Evolutionary conservation across 2,113 vertebrate species (phyloP), one percentile per base, ranked within the genome.

Genomic region (Vidua chalybeata): DNA sequence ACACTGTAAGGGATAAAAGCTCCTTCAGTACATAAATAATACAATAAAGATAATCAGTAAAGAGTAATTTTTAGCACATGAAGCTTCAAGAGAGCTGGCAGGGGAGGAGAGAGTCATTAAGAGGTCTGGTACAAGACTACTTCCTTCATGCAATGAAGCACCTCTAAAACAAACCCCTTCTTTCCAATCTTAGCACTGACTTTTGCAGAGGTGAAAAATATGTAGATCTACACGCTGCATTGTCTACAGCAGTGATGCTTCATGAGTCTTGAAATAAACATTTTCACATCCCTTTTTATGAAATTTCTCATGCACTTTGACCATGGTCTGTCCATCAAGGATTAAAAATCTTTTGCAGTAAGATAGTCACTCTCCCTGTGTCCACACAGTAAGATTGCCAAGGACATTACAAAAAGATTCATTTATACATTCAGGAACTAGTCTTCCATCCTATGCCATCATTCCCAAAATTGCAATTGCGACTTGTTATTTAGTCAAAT

Each of bases 1-100:
- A 96, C 99, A 99, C 99, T 99, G 98, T 43, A 98, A 97, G 64
- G 68, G 22, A 97, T 69, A 97, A 93, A 95, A 88, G 49, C 23
- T 71, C 48, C 27, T 66, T 96, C 61, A 95, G 81, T 92, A 81
- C 39, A 87, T 23, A 95, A 86, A 88, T 64, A 78, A 84, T 30
- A 28, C 14, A 16, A 86, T 41, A 68, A 78, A 90, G 93, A 31
- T 21, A 52, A 92, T 84, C 66, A 84, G 58, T 17, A 81, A 48
- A 46, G n/a, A 33, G 52, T 58, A 58, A 39, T 72, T 93, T 95
- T 82, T 85, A 89, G 91, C n/a, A 84, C 45, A 56, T 4, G 49
- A 90, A 86, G 30, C 43, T 92, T 94, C 73, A 78, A 37, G 10
- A 67, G 68, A 67, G 30, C 64, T 88, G 48, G 52, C 26, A 67